These are phyloP conservation scores for Machimus atricapillus DNA, from an alignment of 2,888 invertebrate genomes.

Conservation along the genomic window DNA sequence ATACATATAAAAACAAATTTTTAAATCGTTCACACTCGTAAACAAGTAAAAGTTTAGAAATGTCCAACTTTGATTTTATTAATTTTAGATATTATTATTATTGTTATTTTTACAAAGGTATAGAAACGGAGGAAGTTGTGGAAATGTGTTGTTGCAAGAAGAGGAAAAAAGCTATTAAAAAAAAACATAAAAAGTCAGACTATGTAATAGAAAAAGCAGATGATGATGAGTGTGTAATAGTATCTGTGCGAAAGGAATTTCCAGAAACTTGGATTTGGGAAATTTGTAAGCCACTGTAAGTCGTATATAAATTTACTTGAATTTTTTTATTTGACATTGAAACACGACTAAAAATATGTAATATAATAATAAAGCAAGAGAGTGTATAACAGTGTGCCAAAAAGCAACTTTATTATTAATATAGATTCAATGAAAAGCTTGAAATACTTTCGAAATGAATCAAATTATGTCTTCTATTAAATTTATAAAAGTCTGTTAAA, in stretches of 20 bases:
- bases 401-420: too few species aligned
- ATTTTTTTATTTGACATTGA: background rate
- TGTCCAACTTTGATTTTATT: too few species aligned
- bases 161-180: background rate
- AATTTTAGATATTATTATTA: too few species aligned
- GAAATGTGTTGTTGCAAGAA: background rate
- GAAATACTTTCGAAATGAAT: too few species aligned
- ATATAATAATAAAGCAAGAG: background rate
- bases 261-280: background rate
- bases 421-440: too few species aligned
- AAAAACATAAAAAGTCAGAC: background rate
- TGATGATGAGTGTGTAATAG: background rate
- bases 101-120: too few species aligned
- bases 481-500: too few species aligned
- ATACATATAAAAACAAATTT: too few species aligned
- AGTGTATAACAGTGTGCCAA: background rate
- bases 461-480: too few species aligned
- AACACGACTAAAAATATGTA: background rate
- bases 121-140: too few species aligned
- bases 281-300: background rate
- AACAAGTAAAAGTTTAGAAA: too few species aligned
- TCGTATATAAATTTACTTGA: background rate
- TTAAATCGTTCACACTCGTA: too few species aligned
- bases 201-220: background rate
- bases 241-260: background rate